Percentiles rank a stretch among this genome's conserved stretches.
phyloP scores from a whole-genome alignment of 1,140 invertebrate genomes.

The Carcinoscorpius rotundicauda region DNA sequence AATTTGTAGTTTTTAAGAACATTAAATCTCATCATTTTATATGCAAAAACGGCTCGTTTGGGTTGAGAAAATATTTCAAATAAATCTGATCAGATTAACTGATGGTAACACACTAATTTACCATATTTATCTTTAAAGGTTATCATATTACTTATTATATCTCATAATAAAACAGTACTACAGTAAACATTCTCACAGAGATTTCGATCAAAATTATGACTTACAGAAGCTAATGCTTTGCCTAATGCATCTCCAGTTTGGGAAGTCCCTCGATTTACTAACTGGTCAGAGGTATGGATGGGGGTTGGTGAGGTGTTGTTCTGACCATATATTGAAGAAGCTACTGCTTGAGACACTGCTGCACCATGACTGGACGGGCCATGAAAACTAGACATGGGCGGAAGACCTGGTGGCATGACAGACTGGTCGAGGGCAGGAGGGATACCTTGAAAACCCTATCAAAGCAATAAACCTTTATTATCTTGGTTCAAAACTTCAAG shows the following conservation, averaged over 20 bases:
- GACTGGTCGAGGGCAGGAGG: conserved; percentile 47
- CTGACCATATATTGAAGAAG: conserved; percentile 31
- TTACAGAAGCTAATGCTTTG: conserved; percentile 50
- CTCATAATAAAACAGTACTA: no score
- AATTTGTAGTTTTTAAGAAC: no score
- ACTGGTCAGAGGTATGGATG: conserved; percentile 23
- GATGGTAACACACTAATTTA: no score
- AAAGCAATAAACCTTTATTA: conserved; percentile 4
- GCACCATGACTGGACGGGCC: conserved; percentile 59
- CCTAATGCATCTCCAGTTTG: conserved; percentile 56
- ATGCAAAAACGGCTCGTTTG: no score
- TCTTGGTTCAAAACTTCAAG: no score
- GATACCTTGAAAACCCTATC: conserved; percentile 44
- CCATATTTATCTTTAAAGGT: no score
- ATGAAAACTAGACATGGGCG: conserved; percentile 87
- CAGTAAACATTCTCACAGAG: no score
- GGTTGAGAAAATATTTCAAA: no score
- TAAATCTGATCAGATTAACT: no score
- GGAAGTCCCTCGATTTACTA: conserved; percentile 36
- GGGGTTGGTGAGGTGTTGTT: conserved; percentile 16
- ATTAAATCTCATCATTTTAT: no score
- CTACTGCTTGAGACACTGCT: conserved; percentile 84
- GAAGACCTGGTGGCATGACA: conserved; percentile 57
- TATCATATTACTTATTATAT: no score
- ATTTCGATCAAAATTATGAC: neutral